Base-by-base conservation (phyloP, 2,113 vertebrate species). In the Perca schrenkii region DNA sequence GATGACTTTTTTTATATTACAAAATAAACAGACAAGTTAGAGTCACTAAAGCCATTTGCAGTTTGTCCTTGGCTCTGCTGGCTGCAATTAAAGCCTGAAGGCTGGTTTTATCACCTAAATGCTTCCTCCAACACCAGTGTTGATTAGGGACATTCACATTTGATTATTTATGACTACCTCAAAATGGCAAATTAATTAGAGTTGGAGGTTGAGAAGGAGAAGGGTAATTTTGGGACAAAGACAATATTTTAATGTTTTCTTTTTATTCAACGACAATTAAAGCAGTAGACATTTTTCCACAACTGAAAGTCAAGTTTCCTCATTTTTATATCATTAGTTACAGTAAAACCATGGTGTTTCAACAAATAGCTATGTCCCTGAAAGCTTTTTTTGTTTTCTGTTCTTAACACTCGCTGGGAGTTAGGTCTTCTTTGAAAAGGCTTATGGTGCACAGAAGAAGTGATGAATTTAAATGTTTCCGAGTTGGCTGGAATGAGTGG, bases 111-210 rank as follows among this genome's bases (percentile, higher is more conserved):
- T 81, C 56, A 28, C 19, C 53, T 47, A 40, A 70, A 79, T 1
- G 15, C 34, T 74, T 80, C 63, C 58, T 79, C 43, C 58, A 67
- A 40, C 49, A 61, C 14, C 15, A 58, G 4, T 14, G 3, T 36
- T 74, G 74, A 84, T 81, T 50, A 63, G 12, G 28, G 15, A 2
- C 22, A 22, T 62, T 72, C 4, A 1, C 34, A 36, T 46, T 64
- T 50, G 34, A 57, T 68, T 72, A 77, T 84, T 86, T 79, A 66
- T 46, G 64, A 69, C 74, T 50, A 16, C 22, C 57, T 66, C 52
- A 3, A 58, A 86, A 80, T 61, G 34, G 40, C 21, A 70, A 70
- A 71, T 77, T 62, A 54, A 88, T 81, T 76, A 71, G n/a, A 36
- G 22, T 28, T 66, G 28, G 40, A 66, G 31, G 19, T 56, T 43